Evolutionary conservation across 1,140 invertebrate species (phyloP), one percentile per base, ranked within the genome.

Genomic region (Nebria ingens): DNA sequence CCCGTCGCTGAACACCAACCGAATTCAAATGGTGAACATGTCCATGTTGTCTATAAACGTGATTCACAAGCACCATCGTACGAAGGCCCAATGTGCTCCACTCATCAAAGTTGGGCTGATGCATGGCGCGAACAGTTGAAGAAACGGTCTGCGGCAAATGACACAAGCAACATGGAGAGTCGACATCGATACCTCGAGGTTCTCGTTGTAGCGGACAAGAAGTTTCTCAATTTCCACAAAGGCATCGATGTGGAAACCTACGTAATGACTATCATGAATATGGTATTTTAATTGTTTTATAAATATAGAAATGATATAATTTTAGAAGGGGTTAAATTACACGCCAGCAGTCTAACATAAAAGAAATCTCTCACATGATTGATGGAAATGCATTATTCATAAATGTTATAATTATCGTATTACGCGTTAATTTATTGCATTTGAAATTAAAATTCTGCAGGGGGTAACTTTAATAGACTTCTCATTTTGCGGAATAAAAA

Each of bases 261-360:
- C 62, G 73, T 86, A 4, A 65, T 86, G 19, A 85, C 84, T 1
- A 70, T 87, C 13, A 84, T 86, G 79, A 86, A 86, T 64, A 85
- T 85, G 81, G 84, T 72, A 61, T 57, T n/a, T n/a, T 55, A 56
- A 34, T 55, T 11, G 15, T 45, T 45, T 45, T 34, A n/a, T 34
- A 34, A 34, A 34, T 34, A 34, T 34, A 34, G 25, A 34, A 34
- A 34, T 34, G 25, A 34, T 34, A 34, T 34, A 34, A 34, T 34
- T 34, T n/a, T 34, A n/a, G 25, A n/a, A 34, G 25, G n/a, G 25
- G 25, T 34, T 6, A 34, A 34, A 9, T 34, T 34, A 9, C n/a
- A 34, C n/a, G n/a, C n/a, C n/a, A n/a, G n/a, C n/a, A n/a, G n/a
- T n/a, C n/a, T n/a, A n/a, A n/a, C n/a, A n/a, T n/a, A n/a, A n/a